Percentiles rank a stretch among this genome's conserved stretches.
Conservation (phyloP, 2,113 vertebrate genomes). For the Hylia prasina region DNA sequence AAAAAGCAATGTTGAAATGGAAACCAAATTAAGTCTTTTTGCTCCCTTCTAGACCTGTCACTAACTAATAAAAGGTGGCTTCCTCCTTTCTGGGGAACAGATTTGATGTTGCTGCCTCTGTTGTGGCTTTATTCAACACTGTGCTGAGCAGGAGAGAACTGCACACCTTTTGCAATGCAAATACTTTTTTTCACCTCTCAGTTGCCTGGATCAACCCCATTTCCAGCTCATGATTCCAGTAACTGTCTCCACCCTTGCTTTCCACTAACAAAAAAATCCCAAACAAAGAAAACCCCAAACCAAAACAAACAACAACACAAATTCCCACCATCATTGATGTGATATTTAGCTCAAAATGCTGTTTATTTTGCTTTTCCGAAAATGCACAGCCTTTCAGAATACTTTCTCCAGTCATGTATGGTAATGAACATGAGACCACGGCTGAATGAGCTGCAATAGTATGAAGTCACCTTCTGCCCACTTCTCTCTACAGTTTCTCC, state of each 20-base stretch:
- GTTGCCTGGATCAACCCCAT: not conserved
- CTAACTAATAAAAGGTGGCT: not conserved
- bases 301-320: not conserved
- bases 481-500: not conserved
- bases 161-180: not conserved
- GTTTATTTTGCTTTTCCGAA: not conserved
- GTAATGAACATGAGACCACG: not conserved
- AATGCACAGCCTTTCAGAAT: not conserved
- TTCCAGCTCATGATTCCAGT: not conserved
- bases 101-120: not conserved
- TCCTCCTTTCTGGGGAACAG: not conserved
- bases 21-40: not conserved
- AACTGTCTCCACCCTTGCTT: not conserved
- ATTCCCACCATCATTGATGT: not conserved
- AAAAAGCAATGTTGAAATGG: not conserved
- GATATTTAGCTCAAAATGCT: not conserved
- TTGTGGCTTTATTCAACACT: not conserved
- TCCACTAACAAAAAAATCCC: rapidly evolving
- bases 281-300: not conserved
- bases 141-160: not conserved
- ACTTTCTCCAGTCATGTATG: not conserved
- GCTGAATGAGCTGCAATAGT: not conserved
- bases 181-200: not conserved
- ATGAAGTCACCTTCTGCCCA: not conserved
- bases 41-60: not conserved